Percentiles rank a stretch among this genome's conserved stretches.
These are phyloP conservation scores for Drosophila percnosoma DNA, from an alignment of 2,888 invertebrate species.

Conservation along the genomic window DNA sequence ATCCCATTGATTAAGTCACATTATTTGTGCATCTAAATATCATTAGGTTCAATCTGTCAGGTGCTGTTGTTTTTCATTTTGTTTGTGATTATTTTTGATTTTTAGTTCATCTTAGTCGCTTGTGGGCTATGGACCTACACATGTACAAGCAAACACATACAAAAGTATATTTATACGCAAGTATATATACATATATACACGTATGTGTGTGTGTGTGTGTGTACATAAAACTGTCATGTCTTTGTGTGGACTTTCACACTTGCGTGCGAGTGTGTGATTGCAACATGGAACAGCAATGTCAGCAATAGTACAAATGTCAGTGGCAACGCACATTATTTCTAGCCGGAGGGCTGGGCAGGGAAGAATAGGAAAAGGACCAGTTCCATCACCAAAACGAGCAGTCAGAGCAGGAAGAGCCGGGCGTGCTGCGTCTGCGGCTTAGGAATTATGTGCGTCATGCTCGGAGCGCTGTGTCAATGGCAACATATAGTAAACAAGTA, in stretches of 20 bases:
- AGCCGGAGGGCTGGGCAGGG: neutral
- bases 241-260: slow-evolving; percentile 29
- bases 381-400: slow-evolving; percentile 11
- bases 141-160: slow-evolving; percentile 9
- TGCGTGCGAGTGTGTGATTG: slow-evolving; percentile 23
- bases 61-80: slow-evolving; percentile 34
- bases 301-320: slow-evolving; percentile 63
- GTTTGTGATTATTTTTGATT: slow-evolving; percentile 29
- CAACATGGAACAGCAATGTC: slow-evolving; percentile 60
- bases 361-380: neutral
- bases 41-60: neutral
- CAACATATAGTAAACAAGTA: slow-evolving; percentile 38
- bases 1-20: neutral
- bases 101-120: slow-evolving; percentile 32
- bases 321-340: slow-evolving; percentile 57
- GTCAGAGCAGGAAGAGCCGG: neutral
- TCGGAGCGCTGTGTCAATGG: slow-evolving; percentile 72
- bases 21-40: neutral
- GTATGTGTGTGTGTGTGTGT: slow-evolving; percentile 1
- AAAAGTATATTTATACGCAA: neutral
- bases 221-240: slow-evolving; percentile 49
- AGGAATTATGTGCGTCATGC: slow-evolving; percentile 80
- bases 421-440: slow-evolving; percentile 56
- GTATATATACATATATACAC: neutral
- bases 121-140: neutral